Percentiles rank a stretch among this genome's conserved stretches.
phyloP scores from a whole-genome alignment of 2,113 vertebrate species.

The Tor tambroides region DNA sequence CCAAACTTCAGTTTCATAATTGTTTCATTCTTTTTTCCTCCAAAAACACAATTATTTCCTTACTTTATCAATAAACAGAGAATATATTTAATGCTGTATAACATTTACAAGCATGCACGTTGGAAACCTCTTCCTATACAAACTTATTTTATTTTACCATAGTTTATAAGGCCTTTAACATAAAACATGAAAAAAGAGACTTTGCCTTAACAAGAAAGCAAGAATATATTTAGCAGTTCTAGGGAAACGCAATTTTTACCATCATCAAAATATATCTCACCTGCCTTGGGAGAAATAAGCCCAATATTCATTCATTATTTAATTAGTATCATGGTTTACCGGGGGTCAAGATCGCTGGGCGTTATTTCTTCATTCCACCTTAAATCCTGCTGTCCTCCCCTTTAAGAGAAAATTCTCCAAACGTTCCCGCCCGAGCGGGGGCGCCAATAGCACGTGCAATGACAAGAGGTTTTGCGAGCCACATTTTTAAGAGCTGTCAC shows the following conservation, averaged over 20 bases:
- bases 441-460: slow-evolving; percentile 46
- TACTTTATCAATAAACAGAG: no score
- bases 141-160: no score
- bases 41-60: no score
- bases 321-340: neutral
- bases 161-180: no score
- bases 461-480: neutral
- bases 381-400: slow-evolving; percentile 59
- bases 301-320: neutral
- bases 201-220: neutral
- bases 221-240: neutral
- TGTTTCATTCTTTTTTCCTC: no score
- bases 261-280: neutral
- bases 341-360: neutral
- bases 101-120: no score
- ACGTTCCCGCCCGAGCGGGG: slow-evolving; percentile 39
- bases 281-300: neutral
- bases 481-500: slow-evolving; percentile 30
- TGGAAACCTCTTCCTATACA: no score
- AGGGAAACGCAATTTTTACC: neutral
- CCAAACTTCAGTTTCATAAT: no score
- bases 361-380: slow-evolving; percentile 58
- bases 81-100: no score
- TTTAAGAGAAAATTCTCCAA: slow-evolving; percentile 48
- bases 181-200: no score